Evolutionary conservation across 2,888 invertebrate species (phyloP), one percentile per base, ranked within the genome.

Genomic region (Temnothorax ravouxi): DNA sequence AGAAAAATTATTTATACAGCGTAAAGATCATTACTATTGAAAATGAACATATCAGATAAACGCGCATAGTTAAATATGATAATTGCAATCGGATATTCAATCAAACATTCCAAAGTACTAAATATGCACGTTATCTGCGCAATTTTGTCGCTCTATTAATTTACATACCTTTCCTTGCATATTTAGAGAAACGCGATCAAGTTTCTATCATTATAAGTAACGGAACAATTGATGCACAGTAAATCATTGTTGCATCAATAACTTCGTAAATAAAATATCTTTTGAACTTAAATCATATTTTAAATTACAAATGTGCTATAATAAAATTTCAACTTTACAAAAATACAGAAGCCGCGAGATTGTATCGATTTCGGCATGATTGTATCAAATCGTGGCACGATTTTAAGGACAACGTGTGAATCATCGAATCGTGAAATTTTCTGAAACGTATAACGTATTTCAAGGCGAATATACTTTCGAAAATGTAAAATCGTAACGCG

Each of bases 131-230:
- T 64, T 41, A 25, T 77, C 67, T 41, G 41, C 44, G 50, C 13
- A 15, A 86, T 79, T 69, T 15, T 25, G 64, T 79, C 83, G 59
- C 69, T 15, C 15, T 13, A 50, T 75, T 56, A 75, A 77, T 66
- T 66, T 52, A 66, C 77, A 66, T 52, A 59, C 67, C 82, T 86
- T 74, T 77, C 74, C 74, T 86, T 62, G 59, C 86, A 41, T 66
- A 74, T 71, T 50, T 77, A 81, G 61, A 77, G 56, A 77, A 67
- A 52, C 59, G 34, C 41, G 52, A n/a, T 15, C 13, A 34, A 50
- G 72, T 54, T 75, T 71, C 69, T 74, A n/a, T 84, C 21, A 15
- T n/a, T n/a, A n/a, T 61, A n/a, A 29, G 47, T 25, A 34, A 25
- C 18, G 18, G 44, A 44, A 47, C 79, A 29, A 79, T 69, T 75